Evolutionary conservation across 2,888 invertebrate genomes (phyloP).

Genomic region (Eristalinus aeneus): DNA sequence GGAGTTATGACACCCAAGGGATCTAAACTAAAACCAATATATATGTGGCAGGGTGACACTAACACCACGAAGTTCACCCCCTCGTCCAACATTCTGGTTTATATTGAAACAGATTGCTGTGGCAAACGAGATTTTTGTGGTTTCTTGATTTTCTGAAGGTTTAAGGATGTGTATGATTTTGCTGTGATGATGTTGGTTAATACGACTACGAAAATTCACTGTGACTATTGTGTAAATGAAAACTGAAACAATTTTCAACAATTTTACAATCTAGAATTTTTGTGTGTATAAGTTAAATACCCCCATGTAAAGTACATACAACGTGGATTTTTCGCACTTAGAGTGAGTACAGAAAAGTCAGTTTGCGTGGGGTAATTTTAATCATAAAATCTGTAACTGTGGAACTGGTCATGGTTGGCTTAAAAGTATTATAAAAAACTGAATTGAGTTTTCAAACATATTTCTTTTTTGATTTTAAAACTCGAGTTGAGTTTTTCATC

Average conservation of each 20-base stretch:
- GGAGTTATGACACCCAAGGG: conserved; percentile 81
- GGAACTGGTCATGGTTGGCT: background rate
- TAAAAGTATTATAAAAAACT: background rate
- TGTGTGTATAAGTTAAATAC: background rate
- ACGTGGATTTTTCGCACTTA: background rate
- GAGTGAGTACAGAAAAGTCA: background rate
- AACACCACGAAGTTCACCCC: conserved; percentile 46
- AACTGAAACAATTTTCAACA: conserved; percentile 59
- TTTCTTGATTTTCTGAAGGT: conserved; percentile 57
- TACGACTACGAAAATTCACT: background rate
- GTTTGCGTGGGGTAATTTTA: background rate
- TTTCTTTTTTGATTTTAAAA: background rate
- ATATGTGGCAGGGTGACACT: conserved; percentile 68
- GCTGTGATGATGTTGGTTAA: conserved; percentile 22
- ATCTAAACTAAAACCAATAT: conserved; percentile 72
- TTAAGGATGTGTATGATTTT: conserved; percentile 37
- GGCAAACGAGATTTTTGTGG: conserved; percentile 57
- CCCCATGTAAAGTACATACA: background rate
- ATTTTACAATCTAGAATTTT: conserved; percentile 35
- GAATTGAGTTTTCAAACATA: background rate
- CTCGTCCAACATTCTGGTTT: conserved; percentile 73
- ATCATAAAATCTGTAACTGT: background rate
- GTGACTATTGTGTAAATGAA: conserved; percentile 3
- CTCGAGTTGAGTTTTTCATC: background rate
- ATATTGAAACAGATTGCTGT: conserved; percentile 80